Evolutionary conservation across 2,113 vertebrate genomes (phyloP).

Genomic region (crab-eating macaque (Macaca fascicularis)): DNA sequence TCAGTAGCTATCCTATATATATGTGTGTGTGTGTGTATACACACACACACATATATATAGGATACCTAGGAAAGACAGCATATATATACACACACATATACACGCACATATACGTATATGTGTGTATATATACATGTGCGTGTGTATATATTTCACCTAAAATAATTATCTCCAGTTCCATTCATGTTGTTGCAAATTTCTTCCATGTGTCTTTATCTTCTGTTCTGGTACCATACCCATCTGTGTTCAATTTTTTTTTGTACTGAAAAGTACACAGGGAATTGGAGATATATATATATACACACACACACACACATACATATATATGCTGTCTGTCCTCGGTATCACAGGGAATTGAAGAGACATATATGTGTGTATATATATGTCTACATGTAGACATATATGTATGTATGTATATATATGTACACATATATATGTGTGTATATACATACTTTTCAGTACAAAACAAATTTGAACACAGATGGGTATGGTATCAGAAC

Average conservation of each 20-base stretch:
- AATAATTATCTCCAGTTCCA: too few relatives aligned
- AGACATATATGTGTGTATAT: not conserved
- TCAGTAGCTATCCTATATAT: too few relatives aligned
- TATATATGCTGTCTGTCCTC: not conserved
- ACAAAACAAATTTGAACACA: not conserved
- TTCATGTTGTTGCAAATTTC: not conserved
- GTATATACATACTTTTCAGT: not conserved
- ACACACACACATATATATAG: too few relatives aligned
- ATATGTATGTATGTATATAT: too few relatives aligned
- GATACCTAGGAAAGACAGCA: not conserved
- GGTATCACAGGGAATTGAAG: not conserved
- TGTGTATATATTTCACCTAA: not conserved
- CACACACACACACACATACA: too few relatives aligned
- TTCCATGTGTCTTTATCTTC: not conserved
- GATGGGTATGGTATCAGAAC: not conserved
- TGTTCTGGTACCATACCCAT: not conserved
- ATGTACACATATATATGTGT: too few relatives aligned
- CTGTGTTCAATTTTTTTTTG: not conserved
- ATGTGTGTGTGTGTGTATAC: not conserved
- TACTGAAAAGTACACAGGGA: not conserved
- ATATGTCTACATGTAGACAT: not conserved
- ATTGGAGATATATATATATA: too few relatives aligned
- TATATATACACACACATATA: fast-evolving
- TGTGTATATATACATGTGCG: not conserved
- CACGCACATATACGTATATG: too few relatives aligned